Base-by-base conservation (phyloP, 2,113 vertebrate genomes). In the Spheniscus mendiculus region DNA sequence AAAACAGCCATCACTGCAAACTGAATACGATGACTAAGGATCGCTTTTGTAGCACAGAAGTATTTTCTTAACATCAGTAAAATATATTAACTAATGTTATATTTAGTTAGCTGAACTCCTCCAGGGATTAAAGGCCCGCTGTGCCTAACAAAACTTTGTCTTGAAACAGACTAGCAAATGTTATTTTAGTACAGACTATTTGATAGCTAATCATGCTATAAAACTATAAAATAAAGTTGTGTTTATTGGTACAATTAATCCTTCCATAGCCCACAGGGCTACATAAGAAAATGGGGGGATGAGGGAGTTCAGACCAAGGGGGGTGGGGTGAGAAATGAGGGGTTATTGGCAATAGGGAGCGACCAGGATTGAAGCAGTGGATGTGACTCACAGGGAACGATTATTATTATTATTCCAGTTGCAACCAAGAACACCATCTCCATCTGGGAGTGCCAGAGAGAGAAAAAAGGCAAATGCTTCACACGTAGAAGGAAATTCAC, bases 231-330 rank as follows among this genome's bases (percentile, higher is more conserved):
- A 96, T 96, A 97, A 95, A 93, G 80, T 96, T 89, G 87, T 91
- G 97, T 97, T 98, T 97, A 97, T 97, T 97, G 97, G 97, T 90
- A 97, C 94, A 94, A 96, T 97, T 97, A 97, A 96, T 97, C 70
- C 95, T 45, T 86, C 66, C 82, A 30, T 20, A 91, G 95, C 95
- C 97, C 90, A 92, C 92, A 93, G 94, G 93, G 67, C 92, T 90
- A 72, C 6, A 4, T 17, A 80, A 80, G 82, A 96, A 88, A 93
- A 91, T 9, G 65, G 83, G 76, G 94, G 53, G 81, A 92, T 61
- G 87, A 87, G n/a, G 81, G 92, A 94, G 70, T 49, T 90, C 49
- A 82, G 74, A 77, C 9, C 40, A 25, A 59, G 14, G 53, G 58
- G 77, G 59, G 73, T 90, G 73, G 74, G 65, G 86, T 90, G 87